Conservation (phyloP, 1,140 invertebrate genomes). For the Pentalonia nigronervosa region DNA sequence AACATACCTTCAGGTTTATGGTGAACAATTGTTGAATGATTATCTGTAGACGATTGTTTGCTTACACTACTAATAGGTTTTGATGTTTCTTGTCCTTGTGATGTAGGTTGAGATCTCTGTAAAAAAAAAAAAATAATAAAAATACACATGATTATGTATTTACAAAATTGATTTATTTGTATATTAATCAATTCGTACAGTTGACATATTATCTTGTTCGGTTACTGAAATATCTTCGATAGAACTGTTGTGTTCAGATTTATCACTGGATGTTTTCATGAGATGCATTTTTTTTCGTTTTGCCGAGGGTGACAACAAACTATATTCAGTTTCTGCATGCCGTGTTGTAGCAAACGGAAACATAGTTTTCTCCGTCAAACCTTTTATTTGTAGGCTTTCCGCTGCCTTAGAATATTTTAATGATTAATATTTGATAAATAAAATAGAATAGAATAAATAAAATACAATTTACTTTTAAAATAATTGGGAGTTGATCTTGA, state of each 20-base stretch:
- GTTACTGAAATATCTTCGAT: slow-evolving; percentile 52
- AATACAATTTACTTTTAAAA: slow-evolving; percentile 72
- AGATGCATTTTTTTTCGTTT: slow-evolving; percentile 56
- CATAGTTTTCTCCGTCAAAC: slow-evolving; percentile 80
- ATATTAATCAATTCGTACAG: slow-evolving; percentile 12
- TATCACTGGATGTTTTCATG: slow-evolving; percentile 52
- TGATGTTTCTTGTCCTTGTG: slow-evolving; percentile 48
- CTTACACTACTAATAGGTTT: slow-evolving; percentile 47
- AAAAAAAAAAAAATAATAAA: neutral
- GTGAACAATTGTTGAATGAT: slow-evolving; percentile 34
- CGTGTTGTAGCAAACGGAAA: slow-evolving; percentile 51
- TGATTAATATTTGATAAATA: neutral
- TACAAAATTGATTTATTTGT: neutral
- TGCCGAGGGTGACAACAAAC: slow-evolving; percentile 38
- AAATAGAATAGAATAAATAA: neutral
- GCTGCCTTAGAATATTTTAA: slow-evolving; percentile 70
- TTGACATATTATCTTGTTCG: slow-evolving; percentile 47
- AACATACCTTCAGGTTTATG: slow-evolving; percentile 44
- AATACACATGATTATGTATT: neutral
- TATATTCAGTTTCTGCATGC: slow-evolving; percentile 32
- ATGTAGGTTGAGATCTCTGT: slow-evolving; percentile 50
- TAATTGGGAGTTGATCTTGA: slow-evolving; percentile 83
- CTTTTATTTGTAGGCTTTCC: slow-evolving; percentile 86
- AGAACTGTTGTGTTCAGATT: slow-evolving; percentile 54
- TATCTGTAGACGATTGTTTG: slow-evolving; percentile 48